These are phyloP conservation scores for Salvator merianae DNA, from an alignment of 2,113 vertebrate species.

Conservation along the genomic window DNA sequence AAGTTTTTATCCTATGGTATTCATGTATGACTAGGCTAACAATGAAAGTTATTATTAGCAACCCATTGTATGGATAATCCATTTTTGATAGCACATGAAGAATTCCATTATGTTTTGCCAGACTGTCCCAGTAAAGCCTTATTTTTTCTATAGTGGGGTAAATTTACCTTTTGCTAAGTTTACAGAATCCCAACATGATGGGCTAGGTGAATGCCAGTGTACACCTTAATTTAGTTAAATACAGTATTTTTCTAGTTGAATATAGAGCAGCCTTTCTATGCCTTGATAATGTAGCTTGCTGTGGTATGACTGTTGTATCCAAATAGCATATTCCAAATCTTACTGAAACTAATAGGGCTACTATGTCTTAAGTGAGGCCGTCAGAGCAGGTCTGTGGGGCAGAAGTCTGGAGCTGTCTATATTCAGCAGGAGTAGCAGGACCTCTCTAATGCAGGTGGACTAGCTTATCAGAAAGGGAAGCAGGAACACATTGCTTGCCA, in stretches of 20 bases:
- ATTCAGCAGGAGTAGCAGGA: not conserved
- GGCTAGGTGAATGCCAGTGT: not conserved
- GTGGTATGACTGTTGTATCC: not conserved
- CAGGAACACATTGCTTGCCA: not conserved
- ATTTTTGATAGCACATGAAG: not conserved
- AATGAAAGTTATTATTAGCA: not conserved
- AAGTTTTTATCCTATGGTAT: not conserved
- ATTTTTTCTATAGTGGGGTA: not conserved
- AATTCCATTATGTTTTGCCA: too few species aligned
- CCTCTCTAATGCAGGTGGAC: too few species aligned
- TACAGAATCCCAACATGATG: not conserved
- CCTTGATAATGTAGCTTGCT: not conserved
- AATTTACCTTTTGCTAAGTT: not conserved
- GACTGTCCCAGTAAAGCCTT: not conserved
- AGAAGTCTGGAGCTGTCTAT: not conserved
- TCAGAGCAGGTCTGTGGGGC: too few species aligned
- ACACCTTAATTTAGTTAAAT: not conserved
- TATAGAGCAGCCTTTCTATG: conserved; percentile 12
- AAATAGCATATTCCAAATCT: not conserved
- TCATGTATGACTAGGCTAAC: not conserved
- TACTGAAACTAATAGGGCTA: not conserved
- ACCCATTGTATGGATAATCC: not conserved
- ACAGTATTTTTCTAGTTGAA: not conserved
- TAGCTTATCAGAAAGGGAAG: not conserved
- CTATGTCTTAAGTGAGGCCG: not conserved